Evolutionary conservation across 2,113 vertebrate genomes (phyloP).

Genomic region (Oreotrochilus melanogaster): DNA sequence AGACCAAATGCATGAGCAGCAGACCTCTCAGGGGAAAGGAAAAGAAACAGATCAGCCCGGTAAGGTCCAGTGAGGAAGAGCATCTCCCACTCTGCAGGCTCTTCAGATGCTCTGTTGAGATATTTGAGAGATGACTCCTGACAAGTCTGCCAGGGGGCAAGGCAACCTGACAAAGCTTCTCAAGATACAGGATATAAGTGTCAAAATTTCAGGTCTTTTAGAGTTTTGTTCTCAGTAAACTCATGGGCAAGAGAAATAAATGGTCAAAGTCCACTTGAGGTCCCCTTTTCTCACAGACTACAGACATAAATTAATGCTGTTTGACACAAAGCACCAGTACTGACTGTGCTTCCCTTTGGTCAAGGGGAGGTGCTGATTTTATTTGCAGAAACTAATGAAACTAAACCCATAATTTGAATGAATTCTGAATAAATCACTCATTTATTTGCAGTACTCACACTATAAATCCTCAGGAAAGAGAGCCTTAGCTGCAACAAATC

Average conservation of each 20-base stretch:
- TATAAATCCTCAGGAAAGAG: not conserved
- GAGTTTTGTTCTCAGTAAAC: not conserved
- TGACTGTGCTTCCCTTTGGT: not conserved
- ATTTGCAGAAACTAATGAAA: not conserved
- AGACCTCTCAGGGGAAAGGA: not conserved
- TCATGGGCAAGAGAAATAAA: not conserved
- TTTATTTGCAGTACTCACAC: not conserved
- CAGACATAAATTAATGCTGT: not conserved
- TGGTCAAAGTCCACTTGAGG: not conserved
- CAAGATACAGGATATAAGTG: not conserved
- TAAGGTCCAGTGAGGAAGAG: not conserved
- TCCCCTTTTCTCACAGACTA: not conserved
- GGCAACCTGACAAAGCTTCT: not conserved
- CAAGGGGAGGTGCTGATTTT: not conserved
- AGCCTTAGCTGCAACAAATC: not conserved
- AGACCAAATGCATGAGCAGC: not conserved
- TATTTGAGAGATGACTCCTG: not conserved
- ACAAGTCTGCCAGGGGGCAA: not conserved
- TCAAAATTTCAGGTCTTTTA: not conserved
- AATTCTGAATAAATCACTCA: not conserved
- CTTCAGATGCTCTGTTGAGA: not conserved
- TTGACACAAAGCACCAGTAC: not conserved
- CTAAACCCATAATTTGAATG: not conserved
- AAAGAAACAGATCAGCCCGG: not conserved
- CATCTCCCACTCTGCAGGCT: not conserved